These are phyloP conservation scores for Tortricodes alternella DNA, from an alignment of 2,888 invertebrate species.

Conservation along the genomic window DNA sequence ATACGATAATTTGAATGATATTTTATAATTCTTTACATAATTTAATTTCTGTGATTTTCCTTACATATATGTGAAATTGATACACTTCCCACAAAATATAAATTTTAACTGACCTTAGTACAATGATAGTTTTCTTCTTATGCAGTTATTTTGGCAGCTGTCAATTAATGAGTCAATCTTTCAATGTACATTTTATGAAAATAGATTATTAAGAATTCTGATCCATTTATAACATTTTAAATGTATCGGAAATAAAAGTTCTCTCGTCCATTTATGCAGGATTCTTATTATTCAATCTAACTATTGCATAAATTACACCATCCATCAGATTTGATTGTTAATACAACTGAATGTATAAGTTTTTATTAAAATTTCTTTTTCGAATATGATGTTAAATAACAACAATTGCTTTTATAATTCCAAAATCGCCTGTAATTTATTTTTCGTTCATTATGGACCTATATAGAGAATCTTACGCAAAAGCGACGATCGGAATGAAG, in stretches of 20 bases:
- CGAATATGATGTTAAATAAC: too few relatives aligned
- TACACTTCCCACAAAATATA: conserved; percentile 12
- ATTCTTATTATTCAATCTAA: conserved; percentile 3
- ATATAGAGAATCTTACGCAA: conserved; percentile 46
- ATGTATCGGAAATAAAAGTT: conserved; percentile 4
- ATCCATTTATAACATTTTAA: conserved; percentile 30
- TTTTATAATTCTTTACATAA: conserved; percentile 36
- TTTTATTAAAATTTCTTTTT: background rate
- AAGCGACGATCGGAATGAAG: conserved; percentile 37
- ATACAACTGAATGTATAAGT: too few relatives aligned
- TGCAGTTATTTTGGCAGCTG: conserved; percentile 56
- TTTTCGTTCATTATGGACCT: background rate
- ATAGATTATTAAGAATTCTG: conserved; percentile 37
- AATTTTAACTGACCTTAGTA: conserved; percentile 41
- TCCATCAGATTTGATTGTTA: background rate
- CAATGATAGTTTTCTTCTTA: conserved; percentile 36
- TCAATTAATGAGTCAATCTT: conserved; percentile 78
- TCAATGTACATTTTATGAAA: conserved; percentile 39
- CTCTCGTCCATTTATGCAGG: conserved; percentile 26
- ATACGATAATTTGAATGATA: conserved; percentile 57
- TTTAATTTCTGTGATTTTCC: conserved; percentile 31
- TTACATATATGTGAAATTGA: conserved; percentile 28
- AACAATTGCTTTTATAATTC: background rate
- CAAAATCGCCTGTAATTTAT: too few relatives aligned
- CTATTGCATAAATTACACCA: background rate